These are phyloP conservation scores for Cryptocheilus praepositus DNA, from an alignment of 2,888 invertebrate genomes.

Conservation along the genomic window DNA sequence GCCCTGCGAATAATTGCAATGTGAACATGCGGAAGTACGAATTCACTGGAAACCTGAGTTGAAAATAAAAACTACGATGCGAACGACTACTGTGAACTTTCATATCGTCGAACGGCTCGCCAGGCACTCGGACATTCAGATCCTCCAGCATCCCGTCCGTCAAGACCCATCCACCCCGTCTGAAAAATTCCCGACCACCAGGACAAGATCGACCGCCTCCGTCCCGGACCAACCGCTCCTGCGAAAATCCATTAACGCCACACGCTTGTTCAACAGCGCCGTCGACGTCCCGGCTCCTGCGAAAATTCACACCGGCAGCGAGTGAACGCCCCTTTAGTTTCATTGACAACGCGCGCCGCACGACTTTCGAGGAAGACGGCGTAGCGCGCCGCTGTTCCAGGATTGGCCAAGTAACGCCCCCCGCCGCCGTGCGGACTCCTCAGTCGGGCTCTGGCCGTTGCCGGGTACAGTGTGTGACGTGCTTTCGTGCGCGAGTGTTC, in stretches of 20 bases:
- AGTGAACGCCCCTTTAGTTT: constrained; percentile 22
- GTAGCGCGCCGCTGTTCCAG: constrained; percentile 32
- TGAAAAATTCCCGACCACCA: too few species aligned
- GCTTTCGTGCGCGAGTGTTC: constrained; percentile 48
- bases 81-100: too few species aligned
- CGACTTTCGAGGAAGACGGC: constrained; percentile 16
- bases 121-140: too few species aligned
- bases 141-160: too few species aligned
- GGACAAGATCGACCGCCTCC: too few species aligned
- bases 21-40: constrained; percentile 10
- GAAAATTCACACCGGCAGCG: neutral
- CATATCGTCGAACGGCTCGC: too few species aligned
- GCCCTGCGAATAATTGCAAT: constrained; percentile 9
- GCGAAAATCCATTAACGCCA: too few species aligned
- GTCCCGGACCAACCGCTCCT: too few species aligned
- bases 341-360: constrained; percentile 18
- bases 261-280: too few species aligned
- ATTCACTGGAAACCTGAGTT: constrained; percentile 14
- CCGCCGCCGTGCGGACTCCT: constrained; percentile 34
- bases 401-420: constrained; percentile 44
- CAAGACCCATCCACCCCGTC: too few species aligned
- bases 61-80: constrained; percentile 11
- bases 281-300: too few species aligned
- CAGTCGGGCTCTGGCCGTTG: constrained; percentile 67
- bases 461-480: constrained; percentile 48